Base-by-base conservation (phyloP, 2,113 vertebrate genomes). In the Vidua macroura region DNA sequence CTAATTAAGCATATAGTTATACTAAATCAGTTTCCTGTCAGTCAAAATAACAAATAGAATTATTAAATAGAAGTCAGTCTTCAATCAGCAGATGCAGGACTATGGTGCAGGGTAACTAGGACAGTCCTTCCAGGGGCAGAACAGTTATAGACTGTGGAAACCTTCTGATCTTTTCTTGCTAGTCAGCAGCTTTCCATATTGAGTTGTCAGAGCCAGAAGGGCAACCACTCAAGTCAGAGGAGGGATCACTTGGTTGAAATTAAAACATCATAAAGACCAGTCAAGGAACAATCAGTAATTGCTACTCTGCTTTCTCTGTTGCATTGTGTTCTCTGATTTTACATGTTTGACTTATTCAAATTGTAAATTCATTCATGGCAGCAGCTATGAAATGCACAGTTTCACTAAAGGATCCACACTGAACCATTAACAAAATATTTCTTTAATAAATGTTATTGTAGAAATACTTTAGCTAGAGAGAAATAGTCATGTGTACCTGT, bases 1-100 rank as follows among this genome's bases (percentile, higher is more conserved):
- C 35, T 94, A 92, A 95, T 73, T 96, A 64, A 39, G 88, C 60
- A 48, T 41, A 15, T 94, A 96, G 87, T 78, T 94, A 95, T 93
- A 76, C 6, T 6, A 18, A 94, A 72, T 58, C 72, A 53, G 68
- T 95, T 95, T 53, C 77, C 56, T 90, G 62, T 80, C 63, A 80
- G 74, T 55, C 53, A 90, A 91, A 93, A 92, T 83, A 31, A 1
- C 39, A 87, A 90, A n/a, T 2, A 17, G 23, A 93, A 85, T 90
- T 90, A 95, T 82, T 96, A 73, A 95, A 82, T 37, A 93, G 30
- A 67, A 93, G 46, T 84, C 81, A 87, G 27, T 67, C 30, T 52
- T 93, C n/a, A 55, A 66, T 64, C 28, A 83, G 43, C 16, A 90
- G 86, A 81, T 69, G 44, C 18, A 64, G 28, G 73, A 48, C n/a